Evolutionary conservation across 2,113 vertebrate species (phyloP).

Genomic region (Bombycilla garrulus): DNA sequence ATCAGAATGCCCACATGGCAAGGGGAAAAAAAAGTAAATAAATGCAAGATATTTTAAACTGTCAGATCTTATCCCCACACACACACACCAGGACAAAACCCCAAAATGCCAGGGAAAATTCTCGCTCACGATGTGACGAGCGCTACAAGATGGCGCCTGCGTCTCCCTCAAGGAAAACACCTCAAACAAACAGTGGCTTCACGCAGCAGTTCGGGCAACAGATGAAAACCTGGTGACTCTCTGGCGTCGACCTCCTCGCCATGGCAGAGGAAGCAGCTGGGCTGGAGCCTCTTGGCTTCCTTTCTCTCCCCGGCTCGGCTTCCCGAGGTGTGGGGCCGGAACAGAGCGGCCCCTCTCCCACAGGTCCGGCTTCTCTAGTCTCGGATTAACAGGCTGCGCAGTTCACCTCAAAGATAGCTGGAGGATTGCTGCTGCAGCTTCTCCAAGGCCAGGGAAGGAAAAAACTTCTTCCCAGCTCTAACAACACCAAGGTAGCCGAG

Average conservation of each 20-base stretch:
- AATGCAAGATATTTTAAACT: not conserved
- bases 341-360: not conserved
- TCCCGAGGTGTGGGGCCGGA: not conserved
- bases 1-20: not conserved
- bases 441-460: not conserved
- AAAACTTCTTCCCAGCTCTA: not conserved
- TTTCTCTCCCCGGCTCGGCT: not conserved
- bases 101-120: no score
- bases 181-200: not conserved
- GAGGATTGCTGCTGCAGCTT: not conserved
- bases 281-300: not conserved
- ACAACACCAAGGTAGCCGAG: not conserved
- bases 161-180: fast-evolving
- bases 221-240: not conserved
- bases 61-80: not conserved
- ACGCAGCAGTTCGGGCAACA: not conserved
- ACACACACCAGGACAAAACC: not conserved
- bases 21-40: not conserved
- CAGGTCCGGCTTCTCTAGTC: no score
- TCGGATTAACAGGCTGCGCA: fast-evolving
- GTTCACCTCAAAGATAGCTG: not conserved
- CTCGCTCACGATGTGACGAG: fast-evolving
- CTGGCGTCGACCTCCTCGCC: not conserved
- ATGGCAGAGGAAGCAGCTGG: not conserved
- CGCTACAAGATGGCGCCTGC: not conserved